Conservation (phyloP, 2,113 vertebrate genomes). For the Coptodon rendalli region DNA sequence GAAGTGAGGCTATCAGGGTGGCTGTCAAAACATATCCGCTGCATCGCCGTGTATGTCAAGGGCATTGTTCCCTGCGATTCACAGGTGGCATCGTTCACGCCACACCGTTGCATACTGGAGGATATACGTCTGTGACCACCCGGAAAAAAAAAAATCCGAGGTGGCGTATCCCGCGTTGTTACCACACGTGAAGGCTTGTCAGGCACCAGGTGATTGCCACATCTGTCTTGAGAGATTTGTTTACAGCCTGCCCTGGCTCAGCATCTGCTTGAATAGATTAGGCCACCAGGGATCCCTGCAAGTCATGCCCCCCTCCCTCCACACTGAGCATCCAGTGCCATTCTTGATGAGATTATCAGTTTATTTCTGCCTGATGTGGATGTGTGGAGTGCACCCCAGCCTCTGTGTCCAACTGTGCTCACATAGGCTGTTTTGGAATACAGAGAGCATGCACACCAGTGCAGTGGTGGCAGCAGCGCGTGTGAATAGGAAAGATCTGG, state of each 20-base stretch:
- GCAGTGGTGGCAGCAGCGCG: not conserved
- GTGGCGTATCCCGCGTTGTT: not conserved
- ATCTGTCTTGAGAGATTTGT: slow-evolving; percentile 10
- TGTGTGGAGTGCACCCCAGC: not conserved
- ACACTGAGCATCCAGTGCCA: not conserved
- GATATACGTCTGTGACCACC: not conserved
- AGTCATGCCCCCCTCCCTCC: not conserved
- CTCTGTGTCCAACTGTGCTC: not conserved
- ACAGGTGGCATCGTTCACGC: slow-evolving; percentile 48
- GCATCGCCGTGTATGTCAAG: slow-evolving; percentile 26
- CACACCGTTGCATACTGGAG: not conserved
- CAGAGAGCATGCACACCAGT: not conserved
- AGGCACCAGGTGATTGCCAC: slow-evolving; percentile 16
- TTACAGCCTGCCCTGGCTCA: not conserved
- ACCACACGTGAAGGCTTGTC: not conserved
- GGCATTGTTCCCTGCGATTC: slow-evolving; percentile 24
- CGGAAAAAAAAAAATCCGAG: not conserved
- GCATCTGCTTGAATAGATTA: not conserved
- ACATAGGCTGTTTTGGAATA: not conserved
- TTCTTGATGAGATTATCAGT: not conserved
- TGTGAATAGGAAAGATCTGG: not conserved
- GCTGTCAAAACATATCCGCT: not conserved
- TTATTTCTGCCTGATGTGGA: not conserved
- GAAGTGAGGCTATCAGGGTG: not conserved
- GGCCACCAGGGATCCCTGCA: not conserved